Conservation (phyloP, 2,797 vertebrate genomes). For the Sebastes miniatus region DNA sequence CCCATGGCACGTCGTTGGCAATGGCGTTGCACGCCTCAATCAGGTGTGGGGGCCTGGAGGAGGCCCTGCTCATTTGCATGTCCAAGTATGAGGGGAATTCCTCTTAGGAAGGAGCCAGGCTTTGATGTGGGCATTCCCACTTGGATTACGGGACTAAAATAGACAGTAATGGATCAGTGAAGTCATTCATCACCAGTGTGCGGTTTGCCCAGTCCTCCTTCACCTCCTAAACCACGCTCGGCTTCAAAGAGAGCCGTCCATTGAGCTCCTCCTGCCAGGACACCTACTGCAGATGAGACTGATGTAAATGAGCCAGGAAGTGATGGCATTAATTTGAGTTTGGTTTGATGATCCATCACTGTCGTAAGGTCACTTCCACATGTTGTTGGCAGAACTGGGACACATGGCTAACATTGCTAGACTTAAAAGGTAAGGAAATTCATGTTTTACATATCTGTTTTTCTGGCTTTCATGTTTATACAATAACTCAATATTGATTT, state of each 20-base stretch:
- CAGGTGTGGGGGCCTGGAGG: slow-evolving; percentile 81
- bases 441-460: neutral
- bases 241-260: slow-evolving; percentile 72
- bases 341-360: slow-evolving; percentile 27
- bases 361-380: slow-evolving; percentile 5
- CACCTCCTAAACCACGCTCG: slow-evolving; percentile 71
- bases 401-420: neutral
- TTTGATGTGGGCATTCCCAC: slow-evolving; percentile 82
- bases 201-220: slow-evolving; percentile 69
- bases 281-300: slow-evolving; percentile 35
- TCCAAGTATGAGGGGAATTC: slow-evolving; percentile 81
- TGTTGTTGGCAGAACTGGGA: slow-evolving; percentile 17
- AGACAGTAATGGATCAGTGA: slow-evolving; percentile 81
- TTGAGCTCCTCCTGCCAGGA: slow-evolving; percentile 49
- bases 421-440: neutral
- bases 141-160: slow-evolving; percentile 80
- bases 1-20: slow-evolving; percentile 80
- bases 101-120: slow-evolving; percentile 77
- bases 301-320: slow-evolving; percentile 46
- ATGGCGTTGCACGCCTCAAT: slow-evolving; percentile 78
- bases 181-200: slow-evolving; percentile 78
- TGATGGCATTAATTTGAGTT: slow-evolving; percentile 41
- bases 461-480: neutral
- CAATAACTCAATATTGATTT: neutral
- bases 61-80: slow-evolving; percentile 81